Evolutionary conservation across 1,140 invertebrate genomes (phyloP).

Genomic region (Drosophila oshimai): DNA sequence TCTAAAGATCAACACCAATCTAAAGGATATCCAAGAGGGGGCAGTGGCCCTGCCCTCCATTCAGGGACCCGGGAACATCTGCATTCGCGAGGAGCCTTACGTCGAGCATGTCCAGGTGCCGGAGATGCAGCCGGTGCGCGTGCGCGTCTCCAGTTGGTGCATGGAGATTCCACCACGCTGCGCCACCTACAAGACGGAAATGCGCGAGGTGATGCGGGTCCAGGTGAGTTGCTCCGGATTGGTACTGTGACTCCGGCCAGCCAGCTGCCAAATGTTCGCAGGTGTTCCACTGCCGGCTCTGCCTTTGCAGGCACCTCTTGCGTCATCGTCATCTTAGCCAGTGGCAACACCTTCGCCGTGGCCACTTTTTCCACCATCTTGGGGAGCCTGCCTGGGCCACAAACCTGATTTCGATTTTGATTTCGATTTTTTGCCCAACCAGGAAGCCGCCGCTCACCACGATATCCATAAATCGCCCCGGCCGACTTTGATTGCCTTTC

Average conservation of each 20-base stretch:
- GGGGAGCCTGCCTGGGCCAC: conserved; percentile 57
- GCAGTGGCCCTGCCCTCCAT: conserved; percentile 46
- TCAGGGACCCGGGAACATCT: conserved; percentile 62
- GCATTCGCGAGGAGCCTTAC: conserved; percentile 82
- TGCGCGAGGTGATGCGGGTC: conserved; percentile 84
- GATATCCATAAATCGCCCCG: conserved; percentile 49
- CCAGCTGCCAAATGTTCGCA: conserved; percentile 18
- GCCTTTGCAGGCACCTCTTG: conserved; percentile 53
- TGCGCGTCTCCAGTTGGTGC: conserved; percentile 88
- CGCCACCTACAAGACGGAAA: conserved; percentile 85
- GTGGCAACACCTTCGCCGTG: conserved; percentile 65
- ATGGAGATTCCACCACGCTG: conserved; percentile 87
- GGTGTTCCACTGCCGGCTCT: conserved; percentile 62
- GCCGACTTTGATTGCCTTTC: conserved; percentile 42
- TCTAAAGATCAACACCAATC: conserved; percentile 54
- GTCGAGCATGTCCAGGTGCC: conserved; percentile 84
- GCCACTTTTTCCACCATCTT: conserved; percentile 35
- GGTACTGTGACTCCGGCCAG: conserved; percentile 10
- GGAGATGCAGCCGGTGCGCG: conserved; percentile 85
- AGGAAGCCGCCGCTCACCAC: conserved; percentile 50
- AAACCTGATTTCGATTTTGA: conserved; percentile 69
- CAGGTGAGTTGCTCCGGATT: conserved; percentile 83
- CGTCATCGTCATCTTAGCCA: conserved; percentile 42
- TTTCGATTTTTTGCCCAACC: conserved; percentile 58
- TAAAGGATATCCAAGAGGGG: conserved; percentile 50